These are phyloP conservation scores for Apodemus speciosus DNA, from an alignment of 2,113 vertebrate genomes.

Conservation along the genomic window DNA sequence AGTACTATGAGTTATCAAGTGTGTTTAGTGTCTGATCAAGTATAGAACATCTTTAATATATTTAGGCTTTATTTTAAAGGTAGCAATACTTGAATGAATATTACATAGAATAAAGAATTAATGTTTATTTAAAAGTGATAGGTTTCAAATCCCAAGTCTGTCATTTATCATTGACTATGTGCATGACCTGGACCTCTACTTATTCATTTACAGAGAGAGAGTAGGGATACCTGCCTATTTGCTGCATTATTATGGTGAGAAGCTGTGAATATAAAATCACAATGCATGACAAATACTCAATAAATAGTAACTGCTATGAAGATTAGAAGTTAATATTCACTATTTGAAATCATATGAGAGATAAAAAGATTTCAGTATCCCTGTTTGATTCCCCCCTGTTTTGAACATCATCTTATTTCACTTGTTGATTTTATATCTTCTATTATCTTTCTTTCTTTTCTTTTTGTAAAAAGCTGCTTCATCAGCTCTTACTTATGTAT, in stretches of 20 bases:
- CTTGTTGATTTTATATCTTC: neutral
- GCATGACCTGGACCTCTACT: neutral
- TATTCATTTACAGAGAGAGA: neutral
- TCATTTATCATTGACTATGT: neutral
- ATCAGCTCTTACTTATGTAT: neutral
- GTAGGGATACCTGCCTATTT: neutral
- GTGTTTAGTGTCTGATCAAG: neutral
- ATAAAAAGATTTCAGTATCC: neutral
- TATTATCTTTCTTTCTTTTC: neutral
- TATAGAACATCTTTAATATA: neutral
- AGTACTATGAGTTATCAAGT: neutral
- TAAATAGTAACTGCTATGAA: neutral
- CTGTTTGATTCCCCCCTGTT: neutral
- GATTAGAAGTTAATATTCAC: neutral
- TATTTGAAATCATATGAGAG: neutral
- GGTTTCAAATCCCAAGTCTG: neutral
- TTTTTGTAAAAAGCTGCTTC: neutral
- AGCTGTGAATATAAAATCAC: neutral
- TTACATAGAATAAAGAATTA: conserved; percentile 9
- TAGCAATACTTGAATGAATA: neutral
- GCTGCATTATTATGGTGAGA: neutral
- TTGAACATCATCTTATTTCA: neutral
- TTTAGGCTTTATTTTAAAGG: neutral
- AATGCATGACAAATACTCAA: neutral
- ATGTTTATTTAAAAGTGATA: neutral